Conservation (phyloP, 2,113 vertebrate species). For the Pteropus alecto region DNA sequence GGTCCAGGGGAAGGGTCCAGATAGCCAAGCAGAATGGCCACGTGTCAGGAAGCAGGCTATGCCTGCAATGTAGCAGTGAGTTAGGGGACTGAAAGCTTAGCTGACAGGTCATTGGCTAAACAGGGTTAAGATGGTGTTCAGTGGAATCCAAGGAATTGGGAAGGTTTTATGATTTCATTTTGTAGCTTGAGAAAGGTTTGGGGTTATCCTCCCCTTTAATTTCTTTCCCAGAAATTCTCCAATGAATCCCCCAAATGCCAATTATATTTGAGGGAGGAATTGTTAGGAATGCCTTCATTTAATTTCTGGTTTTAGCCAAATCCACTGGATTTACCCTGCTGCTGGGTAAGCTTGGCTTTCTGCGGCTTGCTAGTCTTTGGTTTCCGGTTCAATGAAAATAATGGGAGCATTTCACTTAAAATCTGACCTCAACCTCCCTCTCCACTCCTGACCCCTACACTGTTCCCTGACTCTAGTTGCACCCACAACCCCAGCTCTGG, state of each 20-base stretch:
- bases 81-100: background rate
- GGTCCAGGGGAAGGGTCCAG: background rate
- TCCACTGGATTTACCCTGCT: background rate
- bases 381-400: background rate
- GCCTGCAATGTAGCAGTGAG: background rate
- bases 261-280: background rate
- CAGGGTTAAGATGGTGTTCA: background rate
- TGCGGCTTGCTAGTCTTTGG: background rate
- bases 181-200: background rate
- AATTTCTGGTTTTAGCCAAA: background rate
- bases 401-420: background rate
- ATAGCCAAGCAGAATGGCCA: background rate
- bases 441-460: background rate
- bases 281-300: background rate
- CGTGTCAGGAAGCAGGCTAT: background rate
- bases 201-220: background rate
- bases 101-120: background rate
- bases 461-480: background rate
- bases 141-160: background rate
- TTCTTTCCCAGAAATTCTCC: background rate
- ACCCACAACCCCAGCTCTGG: background rate
- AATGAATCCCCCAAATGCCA: background rate
- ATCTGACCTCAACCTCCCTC: background rate
- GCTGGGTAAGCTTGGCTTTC: background rate
- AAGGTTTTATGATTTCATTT: background rate